Base-by-base conservation (phyloP, 2,888 invertebrate species). In the Tipula lateralis region DNA sequence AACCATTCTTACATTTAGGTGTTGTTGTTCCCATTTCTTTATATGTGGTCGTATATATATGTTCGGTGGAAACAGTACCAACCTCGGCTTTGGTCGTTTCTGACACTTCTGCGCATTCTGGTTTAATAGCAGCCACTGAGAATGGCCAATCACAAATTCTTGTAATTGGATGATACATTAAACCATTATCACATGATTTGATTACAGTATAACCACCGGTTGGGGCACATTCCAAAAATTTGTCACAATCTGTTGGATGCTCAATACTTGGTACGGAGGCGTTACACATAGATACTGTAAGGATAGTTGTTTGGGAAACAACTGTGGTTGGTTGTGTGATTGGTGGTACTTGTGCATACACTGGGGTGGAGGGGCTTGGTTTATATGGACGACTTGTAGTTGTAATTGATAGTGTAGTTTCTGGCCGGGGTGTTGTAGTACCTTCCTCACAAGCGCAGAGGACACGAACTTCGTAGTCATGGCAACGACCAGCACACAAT, bases 401-500 rank as follows among this genome's bases (percentile, higher is more conserved):
- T 9, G 44, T 30, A 13, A 6, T n/a, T n/a, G n/a, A n/a, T 30
- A 7, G 29, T 29, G 16, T 29, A 7, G 44, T 30, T 44, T 19
- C 44, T 13, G 30, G 19, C 7, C 4, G 83, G 13, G 44, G 66
- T 83, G 29, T 19, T 39, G 1, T 44, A 4, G 44, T 44, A 44
- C 12, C 24, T 29, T 29, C 30, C 4, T 16, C 90, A 88, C 95
- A 95, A 84, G 91, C 89, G 88, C 97, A 97, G 66, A 93, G 91
- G 1, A 96, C 94, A 34, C 95, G 92, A 84, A 97, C 93, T 90
- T 97, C 96, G 88, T 96, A 97, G 91, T 97, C 96, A 1, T 93
- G 92, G 87, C 97, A 97, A 12, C 88, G 87, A 84, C 92, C 92
- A 81, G 89, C 90, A 88, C 97, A 97, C 4, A 93, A 89, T 0